Base-by-base conservation (phyloP, 2,113 vertebrate species). In the Thryonomys swinderianus region DNA sequence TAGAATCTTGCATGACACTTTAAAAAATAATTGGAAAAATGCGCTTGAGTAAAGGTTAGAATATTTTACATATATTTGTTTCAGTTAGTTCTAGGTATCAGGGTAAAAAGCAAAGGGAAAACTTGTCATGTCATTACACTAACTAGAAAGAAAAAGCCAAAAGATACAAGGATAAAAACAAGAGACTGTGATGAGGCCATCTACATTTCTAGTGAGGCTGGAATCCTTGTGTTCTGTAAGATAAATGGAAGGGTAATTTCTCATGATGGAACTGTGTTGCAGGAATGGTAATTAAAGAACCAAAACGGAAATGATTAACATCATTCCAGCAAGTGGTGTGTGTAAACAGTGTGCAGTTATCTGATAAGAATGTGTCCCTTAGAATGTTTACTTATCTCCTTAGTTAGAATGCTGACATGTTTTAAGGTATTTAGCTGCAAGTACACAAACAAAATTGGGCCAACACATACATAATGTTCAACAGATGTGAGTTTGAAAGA, bases 361-460 rank as follows among this genome's bases (percentile, higher is more conserved):
- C 91, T 32, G 37, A 91, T 96, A 94, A 97, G 96, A 97, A 96
- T 55, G 74, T 59, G 83, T 96, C 91, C 95, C 45, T 88, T 81
- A 93, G 94, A 95, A 67, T 85, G 21, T 59, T 91, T 96, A 37
- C 67, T 96, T 93, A 17, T 85, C 94, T 96, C 94, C 87, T 94
- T 91, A 64, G 79, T 97, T 97, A 59, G 45, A 97, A 89, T 89
- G 42, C 85, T 97, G 42, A 94, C 96, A 92, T 96, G 57, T 76
- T 97, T 74, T 53, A 85, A 82, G 96, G 48, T 69, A 85, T 96
- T 96, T 97, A 91, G 90, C 89, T 91, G 92, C 95, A 98, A 97
- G 79, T 74, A 93, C 71, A 96, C 83, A 97, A 97, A 97, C 94
- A 97, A 93, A 95, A 96, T 95, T 97, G 96, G 97, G 96, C 88